phyloP scores from a whole-genome alignment of 2,113 vertebrate genomes.

The Onychostruthus taczanowskii region DNA sequence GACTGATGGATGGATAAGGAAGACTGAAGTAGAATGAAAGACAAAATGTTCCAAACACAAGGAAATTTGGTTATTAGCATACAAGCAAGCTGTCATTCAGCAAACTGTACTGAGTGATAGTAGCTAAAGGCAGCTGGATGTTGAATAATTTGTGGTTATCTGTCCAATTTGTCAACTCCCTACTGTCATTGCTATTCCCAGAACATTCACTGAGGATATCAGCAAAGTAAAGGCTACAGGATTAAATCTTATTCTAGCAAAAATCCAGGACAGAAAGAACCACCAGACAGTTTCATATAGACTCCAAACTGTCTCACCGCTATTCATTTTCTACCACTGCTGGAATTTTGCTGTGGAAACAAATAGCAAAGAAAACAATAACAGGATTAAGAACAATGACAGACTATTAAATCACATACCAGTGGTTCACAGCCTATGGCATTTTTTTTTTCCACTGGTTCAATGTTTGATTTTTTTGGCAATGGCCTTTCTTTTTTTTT shows the following conservation, averaged over 20 bases:
- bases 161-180: neutral
- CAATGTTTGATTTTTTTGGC: neutral
- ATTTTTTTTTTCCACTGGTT: neutral
- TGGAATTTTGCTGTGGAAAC: slow-evolving; percentile 58
- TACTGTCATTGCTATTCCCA: neutral
- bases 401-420: slow-evolving; percentile 16
- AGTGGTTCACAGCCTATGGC: slow-evolving; percentile 13
- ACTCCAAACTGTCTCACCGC: neutral
- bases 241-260: neutral
- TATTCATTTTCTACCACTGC: slow-evolving; percentile 2
- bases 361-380: slow-evolving; percentile 57
- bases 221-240: neutral
- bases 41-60: neutral
- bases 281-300: neutral
- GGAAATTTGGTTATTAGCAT: neutral
- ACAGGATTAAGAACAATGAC: slow-evolving; percentile 55
- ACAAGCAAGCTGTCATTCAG: neutral
- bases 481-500: neutral
- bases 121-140: neutral
- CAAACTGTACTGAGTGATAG: neutral
- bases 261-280: neutral
- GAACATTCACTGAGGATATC: neutral
- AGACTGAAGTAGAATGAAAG: neutral
- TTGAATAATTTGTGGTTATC: neutral
- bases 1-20: neutral